Evolutionary conservation across 2,797 vertebrate genomes (phyloP), one percentile per base, ranked within the genome.

Genomic region (Danio jaintianensis): DNA sequence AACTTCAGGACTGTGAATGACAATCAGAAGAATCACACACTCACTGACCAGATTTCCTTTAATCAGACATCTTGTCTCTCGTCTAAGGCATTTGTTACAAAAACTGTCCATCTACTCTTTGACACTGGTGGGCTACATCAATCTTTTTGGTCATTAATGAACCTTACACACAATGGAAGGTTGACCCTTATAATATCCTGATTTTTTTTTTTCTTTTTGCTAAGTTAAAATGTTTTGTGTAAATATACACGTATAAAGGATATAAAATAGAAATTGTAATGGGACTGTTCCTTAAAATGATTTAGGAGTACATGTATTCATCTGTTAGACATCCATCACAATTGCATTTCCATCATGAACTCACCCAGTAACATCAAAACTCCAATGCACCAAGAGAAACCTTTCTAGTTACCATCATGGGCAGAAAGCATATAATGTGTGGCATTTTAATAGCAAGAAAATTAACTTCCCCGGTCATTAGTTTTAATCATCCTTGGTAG

Each of bases 61-160:
- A 91, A 92, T 94, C 90, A 90, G 93, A 91, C 88, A 89, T 85
- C 91, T 88, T 89, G 87, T 92, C 92, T 90, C 87, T 93, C 84
- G 88, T 94, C 92, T 93, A 94, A 94, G 93, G 92, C 92, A 69
- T 93, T 91, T 89, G 87, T 90, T 90, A 88, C 82, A 87, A 79
- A 73, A 86, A 52, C 40, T 87, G 81, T 91, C 88, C 87, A 90
- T 92, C 85, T 91, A 92, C 87, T 92, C 89, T 89, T 87, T 91
- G 89, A 89, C 88, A 88, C 89, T 90, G 87, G 91, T 90, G 92
- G 90, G 92, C 92, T 93, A 93, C 92, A 93, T 92, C 92, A 90
- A 94, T 90, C 90, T 92, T 42, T 94, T 94, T 94, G 92, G 93
- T 93, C 91, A 91, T 93, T 89, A 87, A 88, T 84, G 88, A 93